These are phyloP conservation scores for Brienomyrus brachyistius DNA, from an alignment of 2,113 vertebrate species.

Conservation along the genomic window DNA sequence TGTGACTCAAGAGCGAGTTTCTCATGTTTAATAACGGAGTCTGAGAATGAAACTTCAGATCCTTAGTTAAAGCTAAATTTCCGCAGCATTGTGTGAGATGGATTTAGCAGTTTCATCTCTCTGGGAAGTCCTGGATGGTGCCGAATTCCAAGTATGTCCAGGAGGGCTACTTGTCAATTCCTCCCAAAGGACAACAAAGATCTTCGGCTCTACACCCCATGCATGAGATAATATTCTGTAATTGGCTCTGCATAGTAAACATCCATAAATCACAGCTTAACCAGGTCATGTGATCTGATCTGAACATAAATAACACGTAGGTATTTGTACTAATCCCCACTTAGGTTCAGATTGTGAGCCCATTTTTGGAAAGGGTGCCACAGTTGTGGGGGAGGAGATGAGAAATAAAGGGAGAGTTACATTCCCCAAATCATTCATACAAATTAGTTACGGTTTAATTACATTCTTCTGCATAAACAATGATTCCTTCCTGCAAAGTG, in stretches of 20 bases:
- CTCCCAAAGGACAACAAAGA: neutral
- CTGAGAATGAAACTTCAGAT: neutral
- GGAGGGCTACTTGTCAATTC: neutral
- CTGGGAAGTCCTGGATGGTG: neutral
- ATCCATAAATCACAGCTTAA: neutral
- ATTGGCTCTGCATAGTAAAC: neutral
- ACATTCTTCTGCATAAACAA: neutral
- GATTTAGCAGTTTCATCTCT: neutral
- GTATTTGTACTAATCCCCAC: neutral
- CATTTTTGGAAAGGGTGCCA: neutral
- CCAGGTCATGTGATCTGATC: neutral
- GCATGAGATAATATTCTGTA: neutral
- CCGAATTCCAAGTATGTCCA: neutral
- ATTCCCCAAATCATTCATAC: neutral
- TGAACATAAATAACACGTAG: neutral
- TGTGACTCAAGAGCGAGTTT: neutral
- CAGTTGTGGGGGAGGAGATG: neutral
- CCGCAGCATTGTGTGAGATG: neutral
- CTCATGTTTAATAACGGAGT: neutral
- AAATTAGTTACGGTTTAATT: neutral
- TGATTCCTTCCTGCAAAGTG: neutral
- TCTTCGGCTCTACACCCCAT: neutral
- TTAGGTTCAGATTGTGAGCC: neutral
- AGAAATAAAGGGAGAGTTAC: neutral
- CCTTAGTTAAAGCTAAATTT: neutral